Conservation (phyloP, 1,140 invertebrate species). For the Diprion similis region DNA sequence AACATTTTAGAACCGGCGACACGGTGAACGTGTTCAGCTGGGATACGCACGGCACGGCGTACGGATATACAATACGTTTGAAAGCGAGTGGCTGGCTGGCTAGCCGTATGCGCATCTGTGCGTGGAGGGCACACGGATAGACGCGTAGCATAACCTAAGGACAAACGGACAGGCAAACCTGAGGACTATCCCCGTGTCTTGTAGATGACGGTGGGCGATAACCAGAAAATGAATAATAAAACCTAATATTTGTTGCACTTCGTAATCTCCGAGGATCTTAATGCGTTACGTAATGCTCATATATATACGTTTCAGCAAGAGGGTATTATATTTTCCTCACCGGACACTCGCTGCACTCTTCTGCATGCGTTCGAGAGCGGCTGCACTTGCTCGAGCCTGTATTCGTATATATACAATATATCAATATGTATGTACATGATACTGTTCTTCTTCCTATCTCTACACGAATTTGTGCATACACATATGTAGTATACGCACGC, state of each 20-base stretch:
- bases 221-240: conserved; percentile 44
- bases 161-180: not conserved
- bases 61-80: no score
- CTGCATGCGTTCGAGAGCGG: no score
- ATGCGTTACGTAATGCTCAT: conserved; percentile 45
- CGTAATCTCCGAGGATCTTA: conserved; percentile 43
- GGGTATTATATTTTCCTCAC: conserved; percentile 1
- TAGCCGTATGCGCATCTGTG: no score
- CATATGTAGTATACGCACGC: no score
- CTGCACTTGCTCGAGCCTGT: not conserved
- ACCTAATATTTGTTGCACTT: conserved; percentile 47
- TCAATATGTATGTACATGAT: not conserved
- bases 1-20: no score
- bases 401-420: not conserved
- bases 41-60: no score
- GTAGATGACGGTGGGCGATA: conserved; percentile 40
- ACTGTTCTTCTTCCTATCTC: no score
- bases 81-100: no score
- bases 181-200: conserved; percentile 4
- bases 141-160: not conserved
- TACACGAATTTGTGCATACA: no score
- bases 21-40: no score
- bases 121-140: no score
- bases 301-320: conserved; percentile 35
- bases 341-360: no score